phyloP scores from a whole-genome alignment of 2,888 invertebrate species.

The Ennomos erosarius region DNA sequence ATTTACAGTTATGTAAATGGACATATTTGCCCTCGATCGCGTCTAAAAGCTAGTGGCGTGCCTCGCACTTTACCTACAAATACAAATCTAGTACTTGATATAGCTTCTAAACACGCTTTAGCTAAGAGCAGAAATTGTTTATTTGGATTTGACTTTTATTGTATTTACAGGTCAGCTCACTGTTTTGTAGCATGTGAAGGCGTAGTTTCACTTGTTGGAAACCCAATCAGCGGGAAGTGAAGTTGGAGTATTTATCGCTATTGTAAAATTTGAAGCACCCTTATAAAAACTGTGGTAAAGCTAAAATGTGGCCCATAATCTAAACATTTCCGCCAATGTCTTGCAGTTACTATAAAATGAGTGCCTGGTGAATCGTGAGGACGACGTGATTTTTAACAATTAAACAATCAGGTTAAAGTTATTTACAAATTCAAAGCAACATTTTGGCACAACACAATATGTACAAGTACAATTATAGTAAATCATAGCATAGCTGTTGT shows the following conservation, averaged over 20 bases:
- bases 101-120: background rate
- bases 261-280: background rate
- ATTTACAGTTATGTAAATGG: slow-evolving; percentile 12
- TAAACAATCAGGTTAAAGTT: slow-evolving; percentile 4
- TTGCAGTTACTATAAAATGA: slow-evolving; percentile 4
- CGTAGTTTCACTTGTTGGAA: background rate
- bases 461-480: background rate
- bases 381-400: background rate
- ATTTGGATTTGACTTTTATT: background rate
- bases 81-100: background rate
- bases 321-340: slow-evolving; percentile 4
- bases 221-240: background rate
- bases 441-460: background rate
- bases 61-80: background rate
- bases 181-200: background rate
- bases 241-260: background rate
- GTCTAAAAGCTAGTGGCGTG: slow-evolving; percentile 5
- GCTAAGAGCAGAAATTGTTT: background rate
- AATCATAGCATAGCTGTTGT: background rate
- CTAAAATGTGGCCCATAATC: background rate
- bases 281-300: no score
- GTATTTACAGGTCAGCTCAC: background rate
- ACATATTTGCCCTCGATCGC: slow-evolving; percentile 5
- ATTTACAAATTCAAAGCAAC: slow-evolving; percentile 8
- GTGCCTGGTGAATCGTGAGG: background rate